phyloP scores from a whole-genome alignment of 2,888 invertebrate genomes.

The Chymomyza procnemis region DNA sequence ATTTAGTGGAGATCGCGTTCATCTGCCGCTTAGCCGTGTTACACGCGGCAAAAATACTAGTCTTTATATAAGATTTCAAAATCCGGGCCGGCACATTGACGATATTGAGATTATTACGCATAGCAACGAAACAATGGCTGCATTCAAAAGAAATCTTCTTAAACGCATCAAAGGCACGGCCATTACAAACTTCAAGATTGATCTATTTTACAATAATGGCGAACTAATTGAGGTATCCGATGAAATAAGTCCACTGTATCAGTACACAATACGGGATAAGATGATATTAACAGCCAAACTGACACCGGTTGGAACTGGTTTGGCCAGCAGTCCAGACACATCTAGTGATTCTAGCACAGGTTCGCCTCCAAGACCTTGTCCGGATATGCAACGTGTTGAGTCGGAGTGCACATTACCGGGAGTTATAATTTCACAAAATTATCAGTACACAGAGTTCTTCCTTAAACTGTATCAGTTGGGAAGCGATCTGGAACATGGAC shows the following conservation, averaged over 20 bases:
- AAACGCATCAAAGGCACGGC: constrained; percentile 80
- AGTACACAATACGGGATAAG: constrained; percentile 85
- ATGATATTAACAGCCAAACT: constrained; percentile 90
- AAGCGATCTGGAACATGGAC: constrained; percentile 87
- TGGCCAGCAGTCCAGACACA: constrained; percentile 92
- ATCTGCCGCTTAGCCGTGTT: constrained; percentile 90
- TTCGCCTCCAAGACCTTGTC: constrained; percentile 91
- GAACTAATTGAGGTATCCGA: constrained; percentile 92
- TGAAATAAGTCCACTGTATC: constrained; percentile 91
- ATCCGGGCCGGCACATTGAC: constrained; percentile 91
- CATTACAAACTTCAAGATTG: constrained; percentile 89
- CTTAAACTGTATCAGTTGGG: constrained; percentile 93
- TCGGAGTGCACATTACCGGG: constrained; percentile 94
- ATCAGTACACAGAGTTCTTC: constrained; percentile 88
- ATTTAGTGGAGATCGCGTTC: constrained; percentile 91
- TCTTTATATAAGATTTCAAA: constrained; percentile 91
- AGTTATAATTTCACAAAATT: constrained; percentile 92
- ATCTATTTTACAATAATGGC: constrained; percentile 90
- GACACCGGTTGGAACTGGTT: constrained; percentile 84
- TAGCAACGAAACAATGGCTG: constrained; percentile 94
- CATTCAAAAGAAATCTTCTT: constrained; percentile 88
- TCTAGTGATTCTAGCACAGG: constrained; percentile 96
- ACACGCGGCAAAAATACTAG: constrained; percentile 93
- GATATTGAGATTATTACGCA: constrained; percentile 96
- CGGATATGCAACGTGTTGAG: constrained; percentile 87